Evolutionary conservation across 92 coral and sea anemone species (phyloP), one percentile per base, ranked within the genome.

Genomic region (Zoanthus sociatus): DNA sequence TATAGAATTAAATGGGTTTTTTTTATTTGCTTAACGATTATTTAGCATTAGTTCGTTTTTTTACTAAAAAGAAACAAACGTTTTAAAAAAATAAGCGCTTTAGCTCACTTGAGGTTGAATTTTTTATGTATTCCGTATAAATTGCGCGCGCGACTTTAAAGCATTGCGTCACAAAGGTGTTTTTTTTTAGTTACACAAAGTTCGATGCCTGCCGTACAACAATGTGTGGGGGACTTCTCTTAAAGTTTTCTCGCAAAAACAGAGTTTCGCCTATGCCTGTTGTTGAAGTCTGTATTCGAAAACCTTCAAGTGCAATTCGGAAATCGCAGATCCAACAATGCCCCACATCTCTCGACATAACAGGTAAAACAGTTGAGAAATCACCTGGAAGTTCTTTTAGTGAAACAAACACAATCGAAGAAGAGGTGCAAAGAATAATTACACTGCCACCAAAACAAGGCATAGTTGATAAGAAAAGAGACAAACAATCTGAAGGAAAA

Each of bases 231-330:
- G 85, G 75, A 11, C 76, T 81, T 17, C 60, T 81, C 12, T 30
- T 81, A 16, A 81, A 47, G 26, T 68, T 81, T 47, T 51, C 17
- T 21, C 85, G 73, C 11, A 30, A 73, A 17, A 81, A 81, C 44
- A 50, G 85, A 50, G 63, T 81, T 13, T 81, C 85, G 4, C 85
- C 85, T 2, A 81, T 81, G 85, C 85, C 85, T 1, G 85, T 81
- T 5, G 85, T 81, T 1, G 76, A 81, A 32, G 75, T 81, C 46
- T 73, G 85, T 66, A 60, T 81, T 54, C 70, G 85, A 68, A 20
- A 58, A 67, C 8, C 76, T 20, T 42, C 85, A 21, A 81, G 85
- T 20, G 85, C 50, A 1, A 73, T 66, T 81, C 44, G 85, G 9
- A 64, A 71, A 11, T 7, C 12, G 18, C 20, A 6, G 1, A 17